These are phyloP conservation scores for Helicoverpa assulta DNA, from an alignment of 2,888 invertebrate genomes.

Conservation along the genomic window DNA sequence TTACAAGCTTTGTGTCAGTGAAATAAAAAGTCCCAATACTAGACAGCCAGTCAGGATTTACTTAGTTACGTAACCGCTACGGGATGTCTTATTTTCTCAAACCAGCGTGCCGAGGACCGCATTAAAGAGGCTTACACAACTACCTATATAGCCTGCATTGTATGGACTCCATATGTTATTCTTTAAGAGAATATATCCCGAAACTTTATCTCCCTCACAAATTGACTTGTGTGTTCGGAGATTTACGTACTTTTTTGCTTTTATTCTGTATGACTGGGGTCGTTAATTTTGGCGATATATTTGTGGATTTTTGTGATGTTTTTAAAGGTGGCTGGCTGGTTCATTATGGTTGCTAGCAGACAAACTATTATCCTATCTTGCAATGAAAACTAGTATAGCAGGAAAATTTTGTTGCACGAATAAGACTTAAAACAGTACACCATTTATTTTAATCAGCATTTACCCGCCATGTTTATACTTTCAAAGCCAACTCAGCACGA, in stretches of 20 bases:
- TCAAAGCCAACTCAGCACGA: constrained; percentile 33
- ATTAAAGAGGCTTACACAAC: constrained; percentile 58
- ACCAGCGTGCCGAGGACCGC: constrained; percentile 42
- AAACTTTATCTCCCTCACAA: constrained; percentile 48
- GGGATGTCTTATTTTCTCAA: constrained; percentile 60
- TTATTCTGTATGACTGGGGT: neutral
- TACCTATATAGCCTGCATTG: constrained; percentile 44
- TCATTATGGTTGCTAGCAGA: no score
- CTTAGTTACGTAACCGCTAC: constrained; percentile 48
- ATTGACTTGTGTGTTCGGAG: constrained; percentile 28
- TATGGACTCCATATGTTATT: constrained; percentile 50
- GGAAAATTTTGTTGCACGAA: neutral
- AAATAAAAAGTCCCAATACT: constrained; percentile 37
- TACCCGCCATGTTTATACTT: constrained; percentile 25
- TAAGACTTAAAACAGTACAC: neutral
- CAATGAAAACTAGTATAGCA: no score
- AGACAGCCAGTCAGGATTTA: constrained; percentile 43
- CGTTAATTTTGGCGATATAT: neutral
- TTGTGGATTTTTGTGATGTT: neutral
- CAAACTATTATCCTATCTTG: no score
- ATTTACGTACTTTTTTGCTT: constrained; percentile 27
- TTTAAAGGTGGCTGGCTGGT: neutral
- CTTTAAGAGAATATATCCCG: constrained; percentile 37
- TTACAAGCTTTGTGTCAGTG: constrained; percentile 2
- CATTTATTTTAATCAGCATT: constrained; percentile 10